Evolutionary conservation across 2,888 invertebrate species (phyloP), one percentile per base, ranked within the genome.

Genomic region (Formica aserva): DNA sequence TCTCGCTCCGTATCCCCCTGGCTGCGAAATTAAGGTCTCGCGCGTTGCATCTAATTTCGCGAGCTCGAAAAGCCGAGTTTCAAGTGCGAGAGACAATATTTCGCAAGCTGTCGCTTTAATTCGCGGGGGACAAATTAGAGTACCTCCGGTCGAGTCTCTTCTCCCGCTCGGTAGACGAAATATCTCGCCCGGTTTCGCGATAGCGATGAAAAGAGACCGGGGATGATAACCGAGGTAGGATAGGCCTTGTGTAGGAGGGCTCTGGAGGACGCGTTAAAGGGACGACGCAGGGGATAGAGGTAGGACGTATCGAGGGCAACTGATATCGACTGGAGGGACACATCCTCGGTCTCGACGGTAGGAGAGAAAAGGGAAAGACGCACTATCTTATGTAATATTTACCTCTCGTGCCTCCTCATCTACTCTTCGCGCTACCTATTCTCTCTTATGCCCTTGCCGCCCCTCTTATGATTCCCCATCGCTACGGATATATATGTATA

Each of bases 331-430:
- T 92, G 85, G 82, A 87, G 87, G 87, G 91, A 89, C 90, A 91
- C 91, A 90, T 91, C 88, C 86, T 87, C 82, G 84, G 84, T 87
- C 86, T 91, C 85, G 80, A 82, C 72, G 87, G 82, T 86, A 81
- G 88, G 89, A 91, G 90, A 91, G 91, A 90, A 92, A 91, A 92
- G 89, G 88, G 89, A 89, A 88, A 86, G 89, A 86, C 85, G 86
- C 88, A 87, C 91, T 92, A 91, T 93, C 92, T 93, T 92, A 92
- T 92, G 91, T 92, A 92, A 93, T 92, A 93, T 92, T 93, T 92
- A 92, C 91, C 90, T 89, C 91, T 81, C 87, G 85, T 82, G 78
- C 45, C 83, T 71, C 55, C 69, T 60, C 57, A 74, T 77, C 82
- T 72, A 57, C 66, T 52, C 52, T 80, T 66, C 67, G 65, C 67